phyloP scores from a whole-genome alignment of 2,888 invertebrate species.

The Callosobruchus maculatus region DNA sequence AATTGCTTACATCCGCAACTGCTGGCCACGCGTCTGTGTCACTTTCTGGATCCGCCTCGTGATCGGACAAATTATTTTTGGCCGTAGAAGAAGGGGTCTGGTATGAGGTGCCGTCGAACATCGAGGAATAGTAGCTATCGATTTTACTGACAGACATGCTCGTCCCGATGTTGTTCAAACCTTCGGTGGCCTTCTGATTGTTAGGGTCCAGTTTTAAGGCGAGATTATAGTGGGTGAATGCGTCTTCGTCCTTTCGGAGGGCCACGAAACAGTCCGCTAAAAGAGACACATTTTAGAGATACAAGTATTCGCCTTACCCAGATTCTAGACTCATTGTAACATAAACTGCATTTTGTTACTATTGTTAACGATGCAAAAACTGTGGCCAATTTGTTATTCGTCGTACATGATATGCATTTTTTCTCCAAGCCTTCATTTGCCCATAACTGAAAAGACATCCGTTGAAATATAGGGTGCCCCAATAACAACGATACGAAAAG shows the following conservation, averaged over 20 bases:
- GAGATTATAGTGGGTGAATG: conserved; percentile 64
- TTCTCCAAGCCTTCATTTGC: too few relatives aligned
- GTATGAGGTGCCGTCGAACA: conserved; percentile 45
- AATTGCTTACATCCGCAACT: conserved; percentile 7
- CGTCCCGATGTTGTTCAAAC: conserved; percentile 59
- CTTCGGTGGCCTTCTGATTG: conserved; percentile 62
- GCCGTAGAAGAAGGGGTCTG: conserved; percentile 49
- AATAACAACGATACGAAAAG: too few relatives aligned
- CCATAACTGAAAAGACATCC: too few relatives aligned
- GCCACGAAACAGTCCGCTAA: conserved; percentile 59
- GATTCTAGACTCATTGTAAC: too few relatives aligned
- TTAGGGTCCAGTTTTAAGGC: conserved; percentile 66
- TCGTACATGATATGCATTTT: too few relatives aligned
- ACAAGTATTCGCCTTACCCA: too few relatives aligned
- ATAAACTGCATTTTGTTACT: too few relatives aligned
- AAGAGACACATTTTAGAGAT: too few relatives aligned
- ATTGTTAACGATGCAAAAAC: too few relatives aligned
- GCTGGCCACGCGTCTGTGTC: conserved; percentile 46
- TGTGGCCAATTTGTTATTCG: too few relatives aligned
- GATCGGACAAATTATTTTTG: conserved; percentile 47
- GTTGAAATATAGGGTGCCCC: too few relatives aligned
- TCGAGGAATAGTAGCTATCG: conserved; percentile 52
- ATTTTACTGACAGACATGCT: conserved; percentile 46
- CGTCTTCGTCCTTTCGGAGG: conserved; percentile 63
- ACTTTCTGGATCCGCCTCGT: conserved; percentile 42